phyloP scores from a whole-genome alignment of 2,113 vertebrate genomes.

The Zootoca vivipara region DNA sequence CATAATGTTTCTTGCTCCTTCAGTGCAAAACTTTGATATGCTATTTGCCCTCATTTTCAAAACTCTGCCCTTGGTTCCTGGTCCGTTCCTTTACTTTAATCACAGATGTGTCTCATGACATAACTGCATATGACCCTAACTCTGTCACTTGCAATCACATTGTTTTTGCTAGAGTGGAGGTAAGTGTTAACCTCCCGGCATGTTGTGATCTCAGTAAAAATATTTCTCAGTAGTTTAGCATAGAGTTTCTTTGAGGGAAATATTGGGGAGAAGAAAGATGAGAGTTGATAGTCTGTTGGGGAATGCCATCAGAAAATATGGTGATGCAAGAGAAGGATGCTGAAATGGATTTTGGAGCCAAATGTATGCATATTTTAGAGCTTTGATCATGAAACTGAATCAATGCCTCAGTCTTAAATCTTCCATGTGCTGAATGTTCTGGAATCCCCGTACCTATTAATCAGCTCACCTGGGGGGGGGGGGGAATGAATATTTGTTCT shows the following conservation, averaged over 20 bases:
- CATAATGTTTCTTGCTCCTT: no score
- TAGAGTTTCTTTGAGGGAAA: neutral
- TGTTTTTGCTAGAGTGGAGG: no score
- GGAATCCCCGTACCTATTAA: constrained; percentile 21
- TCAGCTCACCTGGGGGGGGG: no score
- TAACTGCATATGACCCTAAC: no score
- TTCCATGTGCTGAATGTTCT: neutral
- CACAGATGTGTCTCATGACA: neutral
- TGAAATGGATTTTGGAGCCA: neutral
- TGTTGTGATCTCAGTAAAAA: no score
- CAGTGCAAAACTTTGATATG: neutral
- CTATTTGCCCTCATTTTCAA: neutral
- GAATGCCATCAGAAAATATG: neutral
- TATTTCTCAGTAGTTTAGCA: no score
- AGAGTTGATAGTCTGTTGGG: neutral
- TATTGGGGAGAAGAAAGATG: neutral
- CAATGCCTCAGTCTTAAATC: constrained; percentile 14
- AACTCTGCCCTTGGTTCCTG: neutral
- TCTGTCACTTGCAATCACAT: no score
- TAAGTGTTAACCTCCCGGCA: no score
- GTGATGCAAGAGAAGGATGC: neutral
- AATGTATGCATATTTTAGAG: neutral
- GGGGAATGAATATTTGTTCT: neutral
- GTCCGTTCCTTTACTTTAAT: neutral
- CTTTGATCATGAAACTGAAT: neutral